Conservation (phyloP, 2,888 invertebrate genomes). For the Eubasilissa splendida region DNA sequence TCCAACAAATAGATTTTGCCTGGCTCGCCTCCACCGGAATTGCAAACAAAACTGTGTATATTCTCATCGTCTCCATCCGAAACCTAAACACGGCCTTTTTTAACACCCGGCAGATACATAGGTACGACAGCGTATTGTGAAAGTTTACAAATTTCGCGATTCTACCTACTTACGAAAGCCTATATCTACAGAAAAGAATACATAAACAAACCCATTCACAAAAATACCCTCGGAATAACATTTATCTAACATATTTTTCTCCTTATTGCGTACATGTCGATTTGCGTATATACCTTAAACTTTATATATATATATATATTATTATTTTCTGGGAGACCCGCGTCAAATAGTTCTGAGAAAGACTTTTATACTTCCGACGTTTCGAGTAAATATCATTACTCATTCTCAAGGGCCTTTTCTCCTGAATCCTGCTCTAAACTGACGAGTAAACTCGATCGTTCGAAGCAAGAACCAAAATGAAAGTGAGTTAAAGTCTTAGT, state of each 20-base stretch:
- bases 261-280: too few species aligned
- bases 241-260: not conserved
- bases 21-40: constrained; percentile 16
- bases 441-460: too few species aligned
- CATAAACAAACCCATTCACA: not conserved
- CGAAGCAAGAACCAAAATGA: too few species aligned
- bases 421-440: too few species aligned
- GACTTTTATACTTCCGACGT: too few species aligned
- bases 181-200: not conserved
- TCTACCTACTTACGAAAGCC: not conserved
- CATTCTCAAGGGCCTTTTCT: too few species aligned
- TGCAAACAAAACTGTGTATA: constrained; percentile 26
- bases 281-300: constrained; percentile 1
- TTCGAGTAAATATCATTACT: too few species aligned
- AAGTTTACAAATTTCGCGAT: constrained; percentile 21
- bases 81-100: constrained; percentile 26
- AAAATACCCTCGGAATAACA: constrained; percentile 25
- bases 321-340: too few species aligned
- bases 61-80: constrained; percentile 32
- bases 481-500: too few species aligned
- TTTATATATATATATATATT: not conserved
- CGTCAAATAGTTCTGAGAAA: too few species aligned
- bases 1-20: constrained; percentile 46
- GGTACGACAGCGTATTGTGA: not conserved
- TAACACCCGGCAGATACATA: constrained; percentile 5